These are phyloP conservation scores for Urocyon cinereoargenteus DNA, from an alignment of 2,797 vertebrate genomes.

Conservation along the genomic window DNA sequence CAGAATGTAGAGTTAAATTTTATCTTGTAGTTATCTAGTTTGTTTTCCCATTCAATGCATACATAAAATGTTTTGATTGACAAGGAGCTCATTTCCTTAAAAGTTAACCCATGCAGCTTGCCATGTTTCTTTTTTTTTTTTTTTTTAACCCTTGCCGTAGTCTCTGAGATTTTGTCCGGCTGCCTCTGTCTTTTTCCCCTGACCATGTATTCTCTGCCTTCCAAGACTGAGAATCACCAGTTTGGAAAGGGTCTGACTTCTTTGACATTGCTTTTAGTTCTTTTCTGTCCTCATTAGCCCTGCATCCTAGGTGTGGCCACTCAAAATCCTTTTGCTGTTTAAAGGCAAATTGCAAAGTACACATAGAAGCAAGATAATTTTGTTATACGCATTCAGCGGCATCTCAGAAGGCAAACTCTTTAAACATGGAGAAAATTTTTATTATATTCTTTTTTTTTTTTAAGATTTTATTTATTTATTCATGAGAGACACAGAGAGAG, in stretches of 20 bases:
- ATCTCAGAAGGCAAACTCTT: not conserved
- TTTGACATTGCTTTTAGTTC: not conserved
- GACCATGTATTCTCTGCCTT: not conserved
- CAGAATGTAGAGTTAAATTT: not conserved
- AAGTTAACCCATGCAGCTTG: constrained; percentile 16
- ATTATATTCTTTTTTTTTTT: not conserved
- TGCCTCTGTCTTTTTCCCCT: not conserved
- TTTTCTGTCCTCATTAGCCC: not conserved
- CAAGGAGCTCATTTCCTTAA: not conserved
- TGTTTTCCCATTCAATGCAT: not conserved
- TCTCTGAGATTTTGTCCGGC: not conserved
- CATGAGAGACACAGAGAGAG: too few species aligned
- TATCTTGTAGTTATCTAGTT: not conserved
- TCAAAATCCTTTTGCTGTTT: not conserved
- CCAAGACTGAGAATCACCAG: not conserved
- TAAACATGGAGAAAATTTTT: constrained; percentile 58
- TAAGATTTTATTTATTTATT: too few species aligned
- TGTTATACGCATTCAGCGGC: not conserved
- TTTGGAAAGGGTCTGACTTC: not conserved
- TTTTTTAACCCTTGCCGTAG: not conserved
- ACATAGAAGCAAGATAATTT: not conserved
- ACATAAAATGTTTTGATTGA: constrained; percentile 31
- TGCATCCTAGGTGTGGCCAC: not conserved
- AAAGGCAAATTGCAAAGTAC: constrained; percentile 25
- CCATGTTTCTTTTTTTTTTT: not conserved